Evolutionary conservation across 1,140 invertebrate species (phyloP), one percentile per base, ranked within the genome.

Genomic region (Caenorhabditis briggsae): DNA sequence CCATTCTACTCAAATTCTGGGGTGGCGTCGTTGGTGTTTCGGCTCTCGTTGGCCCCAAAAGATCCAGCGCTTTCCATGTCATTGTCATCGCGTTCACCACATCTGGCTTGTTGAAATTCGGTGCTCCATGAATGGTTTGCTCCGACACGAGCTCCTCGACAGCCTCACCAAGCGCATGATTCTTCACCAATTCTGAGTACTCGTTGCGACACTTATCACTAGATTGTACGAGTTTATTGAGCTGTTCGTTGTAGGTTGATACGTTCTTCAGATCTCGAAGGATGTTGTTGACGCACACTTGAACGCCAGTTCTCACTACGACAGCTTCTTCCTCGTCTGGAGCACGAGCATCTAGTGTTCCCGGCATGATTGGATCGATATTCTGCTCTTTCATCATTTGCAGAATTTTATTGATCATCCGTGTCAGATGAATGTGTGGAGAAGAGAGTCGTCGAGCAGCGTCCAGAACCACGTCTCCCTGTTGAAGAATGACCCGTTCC

Each of bases 311-410:
- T 50, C 70, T 33, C 11, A 50, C 70, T 1, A 78, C 70, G 12
- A 78, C 70, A 2, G 33, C n/a, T 23, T 78, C 70, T 2, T 78
- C 70, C 9, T 78, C 70, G 14, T 78, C 33, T 23, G 70, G 70
- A 11, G 11, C 46, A n/a, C 70, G 25, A 33, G 70, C n/a, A 12
- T 78, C 46, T 11, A 78, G 33, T 7, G 70, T 78, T n/a, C 70
- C 70, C 20, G 70, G 70, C 70, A 78, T 78, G n/a, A 78, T 78
- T 5, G 70, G 70, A 11, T 8, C 46, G 50, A 78, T 78, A 9
- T 50, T 50, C 23, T 23, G 46, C n/a, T 78, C 70, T 53, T 41
- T 78, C 70, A 78, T 78, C 70, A 53, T 78, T 53, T 78, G 70
- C 18, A 78, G 41, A 20, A 78, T 78, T n/a, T 78, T 78, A 23